Conservation (phyloP, 2,113 vertebrate species). For the Phylloscopus trochilus region DNA sequence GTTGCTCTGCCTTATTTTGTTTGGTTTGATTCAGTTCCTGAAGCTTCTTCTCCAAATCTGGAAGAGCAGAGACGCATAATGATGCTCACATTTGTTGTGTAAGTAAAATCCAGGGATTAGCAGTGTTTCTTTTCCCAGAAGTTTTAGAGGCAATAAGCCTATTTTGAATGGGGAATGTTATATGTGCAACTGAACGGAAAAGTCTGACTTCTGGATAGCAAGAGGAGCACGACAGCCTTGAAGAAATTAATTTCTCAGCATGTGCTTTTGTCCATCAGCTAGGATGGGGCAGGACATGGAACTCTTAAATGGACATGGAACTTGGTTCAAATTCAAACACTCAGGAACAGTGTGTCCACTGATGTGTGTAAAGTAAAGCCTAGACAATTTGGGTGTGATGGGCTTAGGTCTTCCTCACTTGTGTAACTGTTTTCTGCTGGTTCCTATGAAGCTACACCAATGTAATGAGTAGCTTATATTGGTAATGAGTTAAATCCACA, state of each 20-base stretch:
- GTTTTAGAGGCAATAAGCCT: background rate
- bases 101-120: background rate
- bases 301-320: background rate
- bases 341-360: background rate
- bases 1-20: slow-evolving; percentile 73
- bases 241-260: background rate
- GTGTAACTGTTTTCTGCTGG: background rate
- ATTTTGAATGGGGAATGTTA: background rate
- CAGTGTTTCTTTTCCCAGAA: background rate
- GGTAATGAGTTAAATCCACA: background rate
- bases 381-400: background rate
- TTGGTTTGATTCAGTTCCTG: slow-evolving; percentile 69
- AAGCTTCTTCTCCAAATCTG: slow-evolving; percentile 84
- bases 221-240: background rate
- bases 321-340: background rate
- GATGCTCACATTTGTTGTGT: background rate
- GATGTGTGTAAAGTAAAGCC: background rate
- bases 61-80: slow-evolving; percentile 48
- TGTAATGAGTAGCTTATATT: background rate
- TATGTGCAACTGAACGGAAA: background rate
- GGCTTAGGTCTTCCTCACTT: background rate
- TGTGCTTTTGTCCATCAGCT: background rate
- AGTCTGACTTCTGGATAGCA: background rate
- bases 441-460: background rate
- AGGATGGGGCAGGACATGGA: background rate